Evolutionary conservation across 2,113 vertebrate genomes (phyloP).

Genomic region (Uropsilus gracilis): DNA sequence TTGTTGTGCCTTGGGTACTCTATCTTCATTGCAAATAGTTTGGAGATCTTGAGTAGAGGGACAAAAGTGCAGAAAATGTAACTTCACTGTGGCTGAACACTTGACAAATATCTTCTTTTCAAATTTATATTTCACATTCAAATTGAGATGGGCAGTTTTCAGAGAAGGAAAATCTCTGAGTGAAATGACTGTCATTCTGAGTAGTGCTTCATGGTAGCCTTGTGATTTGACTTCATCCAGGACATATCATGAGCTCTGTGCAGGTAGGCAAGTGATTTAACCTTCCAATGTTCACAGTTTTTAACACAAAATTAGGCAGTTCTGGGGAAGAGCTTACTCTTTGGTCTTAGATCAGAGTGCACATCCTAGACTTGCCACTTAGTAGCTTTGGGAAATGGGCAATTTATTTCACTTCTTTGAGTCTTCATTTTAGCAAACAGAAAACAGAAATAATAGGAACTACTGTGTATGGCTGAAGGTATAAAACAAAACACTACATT

Average conservation of each 20-base stretch:
- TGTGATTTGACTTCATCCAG: neutral
- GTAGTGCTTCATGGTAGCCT: fast-evolving
- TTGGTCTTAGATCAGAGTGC: neutral
- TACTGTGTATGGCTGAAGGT: neutral
- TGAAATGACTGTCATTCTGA: neutral
- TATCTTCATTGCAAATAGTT: neutral
- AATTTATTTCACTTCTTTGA: neutral
- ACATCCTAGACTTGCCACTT: too few species aligned
- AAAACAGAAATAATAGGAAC: neutral
- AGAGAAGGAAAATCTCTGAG: neutral
- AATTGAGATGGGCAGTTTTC: neutral
- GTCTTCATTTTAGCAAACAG: neutral
- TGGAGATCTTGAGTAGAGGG: too few species aligned
- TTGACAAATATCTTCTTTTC: neutral
- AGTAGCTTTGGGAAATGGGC: neutral
- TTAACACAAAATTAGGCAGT: neutral
- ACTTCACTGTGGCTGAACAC: neutral
- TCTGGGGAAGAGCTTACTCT: neutral
- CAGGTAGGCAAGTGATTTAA: neutral
- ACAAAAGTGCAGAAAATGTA: neutral
- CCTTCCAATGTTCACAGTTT: neutral
- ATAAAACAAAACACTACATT: neutral
- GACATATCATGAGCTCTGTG: neutral
- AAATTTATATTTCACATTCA: neutral
- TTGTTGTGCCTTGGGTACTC: neutral